Base-by-base conservation (phyloP, 1,140 invertebrate species). In the Gerris buenoi region DNA sequence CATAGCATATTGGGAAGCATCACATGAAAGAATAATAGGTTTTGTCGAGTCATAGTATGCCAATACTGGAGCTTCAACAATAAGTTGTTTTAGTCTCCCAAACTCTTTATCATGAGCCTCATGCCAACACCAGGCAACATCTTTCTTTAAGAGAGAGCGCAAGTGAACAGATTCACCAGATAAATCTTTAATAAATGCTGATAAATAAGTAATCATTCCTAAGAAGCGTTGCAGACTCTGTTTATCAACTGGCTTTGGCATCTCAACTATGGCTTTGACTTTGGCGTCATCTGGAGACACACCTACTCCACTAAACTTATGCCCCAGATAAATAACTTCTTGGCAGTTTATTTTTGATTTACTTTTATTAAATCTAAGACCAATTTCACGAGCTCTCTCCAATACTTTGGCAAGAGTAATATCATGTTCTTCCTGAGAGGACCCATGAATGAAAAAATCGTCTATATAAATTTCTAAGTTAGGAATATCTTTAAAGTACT, bases 1-100 rank as follows among this genome's bases (percentile, higher is more conserved):
- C 64, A 73, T 63, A 13, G 72, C 75, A 60, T 64, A 62, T 64
- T 74, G 61, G 1, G 71, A 75, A 3, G 75, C 73, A 71, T 77
- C 75, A 29, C 70, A 66, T 58, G 73, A 71, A 27, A 76, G 67
- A 22, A 65, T 58, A 27, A 75, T 65, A 63, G 72, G 63, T 58
- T 73, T 71, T 0, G 62, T 69, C 25, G 29, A 18, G 68, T 76
- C 69, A 71, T 72, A 75, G 57, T 68, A 70, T 27, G 56, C 60
- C 27, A 75, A 65, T 60, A 70, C 67, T 18, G 72, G 69, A 27
- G 71, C 56, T 25, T 66, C 67, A 14, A 66, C 29, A 5, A 74
- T 68, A 18, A 68, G 15, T 25, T 57, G 27, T 68, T 74, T 75
- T 25, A 74, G 65, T 27, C 65, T 58, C 0, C 68, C 66, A 28